Evolutionary conservation across 2,113 vertebrate species (phyloP), one percentile per base, ranked within the genome.

Genomic region (Capreolus pygargus): DNA sequence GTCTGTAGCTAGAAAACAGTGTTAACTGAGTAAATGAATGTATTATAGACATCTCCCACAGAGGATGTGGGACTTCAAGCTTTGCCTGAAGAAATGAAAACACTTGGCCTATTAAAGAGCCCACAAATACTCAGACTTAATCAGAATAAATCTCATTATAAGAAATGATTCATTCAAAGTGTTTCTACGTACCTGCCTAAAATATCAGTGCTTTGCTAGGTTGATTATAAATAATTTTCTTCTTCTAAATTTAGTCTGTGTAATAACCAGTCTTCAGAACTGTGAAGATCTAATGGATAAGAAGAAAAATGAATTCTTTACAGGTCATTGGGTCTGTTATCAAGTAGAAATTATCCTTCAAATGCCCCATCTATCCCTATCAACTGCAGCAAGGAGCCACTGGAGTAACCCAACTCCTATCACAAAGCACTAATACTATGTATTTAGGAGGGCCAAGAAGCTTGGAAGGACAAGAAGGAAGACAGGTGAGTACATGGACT

Each of bases 261-360:
- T 86, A 83, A 85, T 7, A 70, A 19, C 23, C 16, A 89, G 10
- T 83, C 28, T 82, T 93, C n/a, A 96, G 58, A 91, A 93, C 50
- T 88, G 2, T 76, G 45, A 96, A 74, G 57, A 86, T 85, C 12
- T 95, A 91, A 36, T 36, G 27, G 25, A 36, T 84, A 95, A 90
- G 54, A 79, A 90, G n/a, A 97, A 17, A 90, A 92, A 28, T 78
- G 36, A 96, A 96, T 84, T 93, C 64, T 91, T 91, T 78, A 95
- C 13, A 86, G 52, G 57, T 78, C 23, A 61, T 36, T 95, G 50
- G 3, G 6, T 91, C 89, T 84, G 36, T 91, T 79, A 95, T 60
- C 55, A 95, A 93, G n/a, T 45, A 85, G 79, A 97, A 91, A 67
- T 91, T 89, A 55, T 86, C 25, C 36, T 93, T 93, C 82, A 57